Base-by-base conservation (phyloP, 2,113 vertebrate species). In the Sander vitreus region DNA sequence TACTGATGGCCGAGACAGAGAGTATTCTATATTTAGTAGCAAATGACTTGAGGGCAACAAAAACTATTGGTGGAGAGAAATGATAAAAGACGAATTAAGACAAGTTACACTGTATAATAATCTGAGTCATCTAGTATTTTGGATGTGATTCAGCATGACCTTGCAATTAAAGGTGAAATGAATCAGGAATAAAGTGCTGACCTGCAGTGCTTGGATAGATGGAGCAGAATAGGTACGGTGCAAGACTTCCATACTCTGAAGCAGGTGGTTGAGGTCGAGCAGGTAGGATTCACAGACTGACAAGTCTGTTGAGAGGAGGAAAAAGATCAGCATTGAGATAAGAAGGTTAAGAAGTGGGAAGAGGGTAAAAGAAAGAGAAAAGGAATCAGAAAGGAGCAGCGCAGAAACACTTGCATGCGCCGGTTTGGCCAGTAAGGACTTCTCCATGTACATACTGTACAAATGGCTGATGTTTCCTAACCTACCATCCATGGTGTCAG, bases 181-280 rank as follows among this genome's bases (percentile, higher is more conserved):
- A 63, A 62, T 43, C n/a, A 67, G 15, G 76, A 59, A 23, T 12
- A 8, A 45, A 45, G 27, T 25, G 6, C 68, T 70, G 83, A 99
- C 98, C 97, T 98, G 98, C 83, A 98, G 96, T 66, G 96, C 96
- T 27, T 97, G 98, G 95, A 99, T 98, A 25, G 97, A 96, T 1
- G 98, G 98, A 0, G 98, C 98, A 0, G 98, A 99, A 12, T 96
- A 99, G 0, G 98, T 99, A 47, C 98, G 96, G 70, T 99, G 98
- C 75, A 99, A 95, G 88, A 99, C 96, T 62, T 99, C 98, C 98
- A 99, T 99, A 80, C 94, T 99, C 84, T 98, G 96, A 25, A 99
- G 94, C 69, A 99, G 95, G 83, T 99, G 97, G 88, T 93, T 97
- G 93, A 99, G 97, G 80, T 99, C 98, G 89, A 97, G 86, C 90